phyloP scores from a whole-genome alignment of 2,888 invertebrate genomes.

The Diabrotica balteata region DNA sequence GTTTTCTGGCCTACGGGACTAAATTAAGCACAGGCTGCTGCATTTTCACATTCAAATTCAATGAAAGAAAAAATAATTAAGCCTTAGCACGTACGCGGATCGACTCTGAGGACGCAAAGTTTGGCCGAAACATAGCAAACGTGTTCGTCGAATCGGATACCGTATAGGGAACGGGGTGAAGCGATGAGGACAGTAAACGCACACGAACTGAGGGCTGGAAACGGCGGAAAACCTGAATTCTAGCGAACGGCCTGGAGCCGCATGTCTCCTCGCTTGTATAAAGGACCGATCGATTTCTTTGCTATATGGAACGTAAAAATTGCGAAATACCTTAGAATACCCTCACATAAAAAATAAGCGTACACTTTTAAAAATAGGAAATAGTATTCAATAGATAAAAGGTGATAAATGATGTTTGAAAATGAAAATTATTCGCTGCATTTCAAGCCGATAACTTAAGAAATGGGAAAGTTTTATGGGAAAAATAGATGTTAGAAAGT shows the following conservation, averaged over 20 bases:
- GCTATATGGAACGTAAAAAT: constrained; percentile 46
- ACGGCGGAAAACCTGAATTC: constrained; percentile 34
- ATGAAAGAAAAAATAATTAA: constrained; percentile 25
- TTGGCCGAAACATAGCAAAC: constrained; percentile 21
- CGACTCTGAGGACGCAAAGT: constrained; percentile 5
- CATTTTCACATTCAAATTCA: constrained; percentile 33
- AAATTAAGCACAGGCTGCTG: constrained; percentile 12
- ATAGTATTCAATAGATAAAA: too few species aligned
- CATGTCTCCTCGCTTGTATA: constrained; percentile 38
- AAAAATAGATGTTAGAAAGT: too few species aligned
- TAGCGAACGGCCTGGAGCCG: constrained; percentile 39
- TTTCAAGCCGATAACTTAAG: too few species aligned
- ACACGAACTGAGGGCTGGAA: constrained; percentile 48
- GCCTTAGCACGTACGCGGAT: constrained; percentile 23
- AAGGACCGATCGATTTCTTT: constrained; percentile 50
- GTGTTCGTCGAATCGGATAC: constrained; percentile 22
- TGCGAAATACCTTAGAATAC: constrained; percentile 41
- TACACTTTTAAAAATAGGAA: too few species aligned
- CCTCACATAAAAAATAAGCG: too few species aligned
- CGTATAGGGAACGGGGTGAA: constrained; percentile 46
- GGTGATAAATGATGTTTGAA: too few species aligned
- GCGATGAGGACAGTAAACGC: constrained; percentile 49
- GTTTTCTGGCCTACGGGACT: constrained; percentile 10
- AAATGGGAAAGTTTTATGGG: too few species aligned
- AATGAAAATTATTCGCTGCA: too few species aligned